A percentile compares a stretch with the other conserved stretches of the same genome.
Evolutionary conservation across 30 jellyfish, hydroid and myxozoan species (phyloP).

Genomic region (Morbakka virulenta): DNA sequence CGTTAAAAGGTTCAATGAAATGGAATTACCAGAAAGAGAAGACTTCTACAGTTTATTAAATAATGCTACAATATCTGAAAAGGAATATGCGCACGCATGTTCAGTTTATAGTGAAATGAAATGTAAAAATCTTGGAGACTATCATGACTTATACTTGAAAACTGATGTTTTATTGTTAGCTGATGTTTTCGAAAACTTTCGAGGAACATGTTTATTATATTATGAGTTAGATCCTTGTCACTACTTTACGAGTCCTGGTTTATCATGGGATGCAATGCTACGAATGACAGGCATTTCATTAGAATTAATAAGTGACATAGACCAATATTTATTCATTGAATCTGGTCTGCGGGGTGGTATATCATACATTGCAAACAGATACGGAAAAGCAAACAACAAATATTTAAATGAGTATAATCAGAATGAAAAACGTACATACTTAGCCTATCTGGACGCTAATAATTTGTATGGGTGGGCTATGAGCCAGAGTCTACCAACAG

Average conservation of each 20-base stretch:
- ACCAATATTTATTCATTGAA: not conserved
- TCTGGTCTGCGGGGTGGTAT: slow-evolving; percentile 31
- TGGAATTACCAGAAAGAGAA: not conserved
- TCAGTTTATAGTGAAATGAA: not conserved
- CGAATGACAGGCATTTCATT: not conserved
- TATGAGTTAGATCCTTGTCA: slow-evolving; percentile 25
- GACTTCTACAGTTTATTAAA: not conserved
- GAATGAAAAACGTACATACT: too few relatives aligned
- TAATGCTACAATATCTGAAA: not conserved
- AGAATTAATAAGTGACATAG: not conserved
- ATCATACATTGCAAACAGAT: slow-evolving; percentile 7
- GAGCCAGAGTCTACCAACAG: slow-evolving; percentile 56
- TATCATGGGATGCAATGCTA: slow-evolving; percentile 20
- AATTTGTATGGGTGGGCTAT: too few relatives aligned
- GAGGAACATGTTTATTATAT: not conserved
- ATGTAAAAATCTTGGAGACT: not conserved
- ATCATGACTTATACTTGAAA: not conserved
- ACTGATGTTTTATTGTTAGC: too few relatives aligned
- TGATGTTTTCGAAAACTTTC: not conserved
- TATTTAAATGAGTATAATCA: slow-evolving; percentile 72
- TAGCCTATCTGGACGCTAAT: too few relatives aligned
- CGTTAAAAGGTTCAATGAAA: not conserved
- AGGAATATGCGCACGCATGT: not conserved
- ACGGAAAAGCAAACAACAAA: slow-evolving; percentile 32
- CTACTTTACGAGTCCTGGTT: slow-evolving; percentile 11